phyloP scores from a whole-genome alignment of 1,140 invertebrate species.

The Drosophila busckii region DNA sequence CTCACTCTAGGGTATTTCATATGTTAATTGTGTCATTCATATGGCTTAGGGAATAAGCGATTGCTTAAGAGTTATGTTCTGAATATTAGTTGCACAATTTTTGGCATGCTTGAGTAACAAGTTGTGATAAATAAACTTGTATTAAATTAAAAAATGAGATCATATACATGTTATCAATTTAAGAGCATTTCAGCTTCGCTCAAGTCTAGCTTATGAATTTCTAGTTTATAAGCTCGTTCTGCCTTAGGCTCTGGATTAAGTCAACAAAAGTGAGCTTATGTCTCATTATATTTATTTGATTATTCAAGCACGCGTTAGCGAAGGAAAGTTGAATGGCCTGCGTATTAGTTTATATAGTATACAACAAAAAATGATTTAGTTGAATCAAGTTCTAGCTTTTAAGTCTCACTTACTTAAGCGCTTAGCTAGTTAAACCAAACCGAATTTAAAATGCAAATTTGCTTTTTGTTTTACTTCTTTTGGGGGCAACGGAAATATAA shows the following conservation, averaged over 20 bases:
- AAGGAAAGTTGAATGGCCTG: constrained; percentile 62
- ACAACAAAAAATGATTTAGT: constrained; percentile 58
- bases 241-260: no score
- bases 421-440: constrained; percentile 22
- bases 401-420: constrained; percentile 10
- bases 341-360: constrained; percentile 9
- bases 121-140: no score
- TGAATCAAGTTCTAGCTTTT: constrained; percentile 27
- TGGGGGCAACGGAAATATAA: constrained; percentile 52
- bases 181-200: no score
- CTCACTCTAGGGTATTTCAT: constrained; percentile 21
- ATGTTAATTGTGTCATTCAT: constrained; percentile 33
- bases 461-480: constrained; percentile 17
- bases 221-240: no score
- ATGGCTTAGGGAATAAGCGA: no score
- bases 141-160: no score
- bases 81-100: no score
- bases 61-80: no score
- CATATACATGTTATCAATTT: no score
- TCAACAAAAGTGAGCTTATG: background rate
- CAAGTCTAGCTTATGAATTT: no score
- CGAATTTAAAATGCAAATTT: constrained; percentile 60
- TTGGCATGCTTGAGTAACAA: no score
- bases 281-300: background rate
- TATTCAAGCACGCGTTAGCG: constrained; percentile 4